These are phyloP conservation scores for Echiichthys vipera DNA, from an alignment of 2,797 vertebrate species.

Conservation along the genomic window DNA sequence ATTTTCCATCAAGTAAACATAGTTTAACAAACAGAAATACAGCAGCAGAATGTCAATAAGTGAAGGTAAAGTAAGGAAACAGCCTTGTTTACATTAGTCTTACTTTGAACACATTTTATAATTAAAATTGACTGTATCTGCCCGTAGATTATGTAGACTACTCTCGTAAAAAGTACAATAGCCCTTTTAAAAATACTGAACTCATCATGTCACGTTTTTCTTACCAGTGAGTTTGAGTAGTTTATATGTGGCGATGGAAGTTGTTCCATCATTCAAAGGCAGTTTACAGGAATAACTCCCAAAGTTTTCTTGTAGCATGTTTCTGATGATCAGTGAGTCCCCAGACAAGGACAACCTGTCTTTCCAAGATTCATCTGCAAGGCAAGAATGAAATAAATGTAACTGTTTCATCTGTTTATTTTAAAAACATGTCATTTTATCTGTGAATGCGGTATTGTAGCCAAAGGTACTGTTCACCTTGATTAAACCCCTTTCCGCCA, in stretches of 20 bases:
- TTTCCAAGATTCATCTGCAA: slow-evolving; percentile 16
- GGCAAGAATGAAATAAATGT: neutral
- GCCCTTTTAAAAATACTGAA: neutral
- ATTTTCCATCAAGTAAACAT: neutral
- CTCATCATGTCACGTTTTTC: neutral
- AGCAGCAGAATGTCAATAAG: neutral
- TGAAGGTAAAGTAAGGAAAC: neutral
- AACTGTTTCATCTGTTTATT: neutral
- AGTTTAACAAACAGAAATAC: neutral
- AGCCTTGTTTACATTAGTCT: too few relatives aligned
- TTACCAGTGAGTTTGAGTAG: slow-evolving; percentile 60
- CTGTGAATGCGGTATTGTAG: neutral
- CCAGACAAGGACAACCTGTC: accelerated
- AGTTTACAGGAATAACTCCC: slow-evolving; percentile 22
- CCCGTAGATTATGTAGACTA: neutral
- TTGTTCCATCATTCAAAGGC: accelerated
- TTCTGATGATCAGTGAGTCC: slow-evolving; percentile 40
- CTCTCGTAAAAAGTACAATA: neutral
- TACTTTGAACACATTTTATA: neutral
- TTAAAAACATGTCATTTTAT: neutral
- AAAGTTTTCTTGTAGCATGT: slow-evolving; percentile 48
- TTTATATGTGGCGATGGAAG: neutral
- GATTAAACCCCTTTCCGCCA: accelerated
- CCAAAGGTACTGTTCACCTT: neutral
- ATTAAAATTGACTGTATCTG: too few relatives aligned